A percentile compares a stretch with the other conserved stretches of the same genome.
Evolutionary conservation across 2,797 vertebrate genomes (phyloP).

Genomic region (Danio jaintianensis): DNA sequence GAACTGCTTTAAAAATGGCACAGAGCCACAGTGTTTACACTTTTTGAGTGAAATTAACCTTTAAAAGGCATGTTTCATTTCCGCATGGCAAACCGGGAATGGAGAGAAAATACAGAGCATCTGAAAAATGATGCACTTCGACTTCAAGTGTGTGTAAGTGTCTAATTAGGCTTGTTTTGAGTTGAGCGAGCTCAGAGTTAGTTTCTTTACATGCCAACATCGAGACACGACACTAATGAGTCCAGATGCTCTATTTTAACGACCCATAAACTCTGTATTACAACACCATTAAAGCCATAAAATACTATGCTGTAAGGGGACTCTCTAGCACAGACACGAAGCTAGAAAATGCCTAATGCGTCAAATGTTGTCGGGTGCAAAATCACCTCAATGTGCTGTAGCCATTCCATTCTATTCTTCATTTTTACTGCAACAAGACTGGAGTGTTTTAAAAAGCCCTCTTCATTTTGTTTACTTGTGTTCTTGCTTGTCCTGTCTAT

Average conservation of each 20-base stretch:
- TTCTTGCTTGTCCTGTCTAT: conserved; percentile 16
- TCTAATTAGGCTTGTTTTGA: conserved; percentile 11
- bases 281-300: conserved; percentile 48
- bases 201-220: conserved; percentile 9
- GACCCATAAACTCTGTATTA: conserved; percentile 49
- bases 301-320: conserved; percentile 24
- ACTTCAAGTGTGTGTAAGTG: not conserved
- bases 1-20: not conserved
- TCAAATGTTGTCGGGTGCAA: conserved; percentile 21
- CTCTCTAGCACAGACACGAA: conserved; percentile 23
- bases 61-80: not conserved
- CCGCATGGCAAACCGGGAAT: not conserved
- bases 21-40: conserved; percentile 13
- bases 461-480: not conserved
- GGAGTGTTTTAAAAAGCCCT: conserved; percentile 15
- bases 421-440: not conserved
- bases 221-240: not conserved
- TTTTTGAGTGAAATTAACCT: not conserved
- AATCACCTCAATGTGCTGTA: conserved; percentile 3
- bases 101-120: not conserved
- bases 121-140: not conserved
- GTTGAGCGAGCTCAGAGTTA: not conserved
- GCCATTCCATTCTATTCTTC: conserved; percentile 16
- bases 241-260: conserved; percentile 49
- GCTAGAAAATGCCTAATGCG: conserved; percentile 28